Percentiles rank a stretch among this genome's conserved stretches.
phyloP scores from a whole-genome alignment of 2,888 invertebrate species.

The Gerris lacustris region DNA sequence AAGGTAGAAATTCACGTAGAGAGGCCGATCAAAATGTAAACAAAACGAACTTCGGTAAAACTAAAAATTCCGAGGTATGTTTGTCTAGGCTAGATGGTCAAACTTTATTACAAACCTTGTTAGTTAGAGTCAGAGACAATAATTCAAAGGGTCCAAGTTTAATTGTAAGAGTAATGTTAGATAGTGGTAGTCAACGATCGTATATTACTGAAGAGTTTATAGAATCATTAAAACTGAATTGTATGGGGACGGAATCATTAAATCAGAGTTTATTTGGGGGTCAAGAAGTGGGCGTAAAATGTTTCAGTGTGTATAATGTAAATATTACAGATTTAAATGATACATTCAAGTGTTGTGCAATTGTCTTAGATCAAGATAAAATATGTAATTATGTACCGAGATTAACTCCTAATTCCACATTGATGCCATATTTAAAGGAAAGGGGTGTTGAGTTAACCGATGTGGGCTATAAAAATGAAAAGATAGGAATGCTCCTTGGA shows the following conservation, averaged over 20 bases:
- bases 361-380: conserved; percentile 23
- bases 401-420: conserved; percentile 16
- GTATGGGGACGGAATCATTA: conserved; percentile 21
- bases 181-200: conserved; percentile 30
- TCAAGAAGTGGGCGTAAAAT: conserved; percentile 19
- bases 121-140: conserved; percentile 24
- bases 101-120: conserved; percentile 26
- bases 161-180: conserved; percentile 27
- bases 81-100: background rate
- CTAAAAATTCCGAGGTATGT: background rate
- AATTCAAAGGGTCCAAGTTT: conserved; percentile 16
- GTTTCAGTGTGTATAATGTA: conserved; percentile 24
- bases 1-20: no score
- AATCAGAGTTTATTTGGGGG: conserved; percentile 29
- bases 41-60: background rate
- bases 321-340: conserved; percentile 24
- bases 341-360: conserved; percentile 27
- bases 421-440: conserved; percentile 24
- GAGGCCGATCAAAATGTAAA: background rate
- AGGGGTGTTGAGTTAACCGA: conserved; percentile 22
- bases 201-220: conserved; percentile 27
- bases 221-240: conserved; percentile 24
- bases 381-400: conserved; percentile 25
- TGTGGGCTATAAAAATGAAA: conserved; percentile 9
- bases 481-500: conserved; percentile 30